Percentiles rank a stretch among this genome's conserved stretches.
phyloP scores from a whole-genome alignment of 1,140 invertebrate genomes.

The Drosophila nebulosa region DNA sequence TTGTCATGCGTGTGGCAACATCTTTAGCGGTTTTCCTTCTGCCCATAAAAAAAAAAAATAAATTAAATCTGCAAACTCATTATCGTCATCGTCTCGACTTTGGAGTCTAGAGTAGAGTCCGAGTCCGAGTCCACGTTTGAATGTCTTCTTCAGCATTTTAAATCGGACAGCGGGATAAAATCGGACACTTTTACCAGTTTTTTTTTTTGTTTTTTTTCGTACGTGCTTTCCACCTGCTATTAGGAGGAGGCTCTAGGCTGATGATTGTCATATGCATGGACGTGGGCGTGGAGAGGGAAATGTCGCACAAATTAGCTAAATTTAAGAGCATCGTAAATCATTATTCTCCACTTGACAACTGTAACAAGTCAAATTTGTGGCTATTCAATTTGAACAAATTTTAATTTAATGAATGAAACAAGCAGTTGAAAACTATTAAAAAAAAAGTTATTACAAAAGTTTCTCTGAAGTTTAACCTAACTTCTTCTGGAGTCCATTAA shows the following conservation, averaged over 20 bases:
- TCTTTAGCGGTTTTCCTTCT: neutral
- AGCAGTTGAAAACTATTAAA: too few relatives aligned
- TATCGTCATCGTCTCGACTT: neutral
- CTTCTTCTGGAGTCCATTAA: too few relatives aligned
- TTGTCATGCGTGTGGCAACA: conserved; percentile 30
- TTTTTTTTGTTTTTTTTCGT: neutral
- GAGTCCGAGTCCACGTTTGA: neutral
- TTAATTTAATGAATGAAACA: too few relatives aligned
- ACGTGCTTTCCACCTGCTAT: conserved; percentile 9
- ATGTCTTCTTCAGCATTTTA: conserved; percentile 12
- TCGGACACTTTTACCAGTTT: conserved; percentile 25
- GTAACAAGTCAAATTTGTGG: too few relatives aligned
- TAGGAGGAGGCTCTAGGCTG: neutral
- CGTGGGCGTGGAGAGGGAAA: neutral
- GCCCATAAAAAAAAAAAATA: conserved; percentile 6
- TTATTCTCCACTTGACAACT: neutral
- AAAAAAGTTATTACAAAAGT: too few relatives aligned
- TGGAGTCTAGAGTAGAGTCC: neutral
- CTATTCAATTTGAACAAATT: too few relatives aligned
- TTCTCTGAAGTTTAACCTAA: too few relatives aligned
- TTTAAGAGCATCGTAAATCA: neutral
- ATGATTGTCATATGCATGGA: neutral
- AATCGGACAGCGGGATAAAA: conserved; percentile 16
- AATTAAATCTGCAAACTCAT: conserved; percentile 36
- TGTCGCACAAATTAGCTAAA: too few relatives aligned